Evolutionary conservation across 2,113 vertebrate genomes (phyloP).

Genomic region (Xenopus borealis): DNA sequence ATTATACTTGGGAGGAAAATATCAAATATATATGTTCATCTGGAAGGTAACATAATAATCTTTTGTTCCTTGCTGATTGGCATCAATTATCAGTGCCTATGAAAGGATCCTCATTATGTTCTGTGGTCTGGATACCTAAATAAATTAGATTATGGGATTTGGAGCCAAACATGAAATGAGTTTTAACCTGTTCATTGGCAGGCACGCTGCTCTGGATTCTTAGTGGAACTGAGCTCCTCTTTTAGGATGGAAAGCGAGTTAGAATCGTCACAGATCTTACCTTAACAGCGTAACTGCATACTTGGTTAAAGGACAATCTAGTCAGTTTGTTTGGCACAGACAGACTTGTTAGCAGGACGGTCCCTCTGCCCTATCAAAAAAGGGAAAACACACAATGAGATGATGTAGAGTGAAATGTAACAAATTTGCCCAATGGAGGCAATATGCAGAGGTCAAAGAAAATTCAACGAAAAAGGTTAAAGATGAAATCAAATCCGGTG

Average conservation of each 20-base stretch:
- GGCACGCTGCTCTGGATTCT: neutral
- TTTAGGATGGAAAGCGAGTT: neutral
- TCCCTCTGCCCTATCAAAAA: slow-evolving; percentile 69
- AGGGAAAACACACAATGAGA: slow-evolving; percentile 72
- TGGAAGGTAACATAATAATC: slow-evolving; percentile 16
- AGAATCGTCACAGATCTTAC: slow-evolving; percentile 66
- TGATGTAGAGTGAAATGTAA: slow-evolving; percentile 80
- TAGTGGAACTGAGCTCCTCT: neutral
- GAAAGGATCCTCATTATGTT: slow-evolving; percentile 26
- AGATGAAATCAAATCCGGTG: slow-evolving; percentile 93
- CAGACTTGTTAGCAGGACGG: slow-evolving; percentile 62
- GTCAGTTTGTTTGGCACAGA: slow-evolving; percentile 64
- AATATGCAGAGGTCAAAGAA: slow-evolving; percentile 90
- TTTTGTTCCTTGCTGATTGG: slow-evolving; percentile 27
- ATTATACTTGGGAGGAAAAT: neutral
- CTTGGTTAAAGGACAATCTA: slow-evolving; percentile 86
- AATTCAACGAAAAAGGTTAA: slow-evolving; percentile 93
- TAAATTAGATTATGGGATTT: slow-evolving; percentile 28
- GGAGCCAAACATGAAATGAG: slow-evolving; percentile 24
- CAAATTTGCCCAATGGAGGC: slow-evolving; percentile 84
- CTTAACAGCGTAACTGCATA: slow-evolving; percentile 96
- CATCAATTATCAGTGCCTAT: slow-evolving; percentile 35
- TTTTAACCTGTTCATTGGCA: slow-evolving; percentile 17
- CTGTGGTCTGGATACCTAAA: slow-evolving; percentile 28
- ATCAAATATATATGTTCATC: slow-evolving; percentile 9